phyloP scores from a whole-genome alignment of 37 sponge, comb jelly and placozoan genomes.

The Spongilla lacustris region DNA sequence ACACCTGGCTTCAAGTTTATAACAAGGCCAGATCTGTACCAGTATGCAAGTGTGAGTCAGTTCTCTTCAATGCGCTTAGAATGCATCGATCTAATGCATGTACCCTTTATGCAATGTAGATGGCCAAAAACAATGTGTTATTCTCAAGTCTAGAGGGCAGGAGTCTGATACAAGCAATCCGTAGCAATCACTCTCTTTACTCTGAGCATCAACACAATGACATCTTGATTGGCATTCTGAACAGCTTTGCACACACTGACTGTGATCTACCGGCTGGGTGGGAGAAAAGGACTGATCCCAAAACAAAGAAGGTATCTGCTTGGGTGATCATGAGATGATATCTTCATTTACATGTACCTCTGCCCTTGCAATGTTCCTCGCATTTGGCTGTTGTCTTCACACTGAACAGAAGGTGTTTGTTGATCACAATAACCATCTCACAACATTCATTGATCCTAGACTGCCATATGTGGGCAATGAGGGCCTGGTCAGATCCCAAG shows the following conservation, averaged over 20 bases:
- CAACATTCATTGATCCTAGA: slow-evolving; percentile 85
- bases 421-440: slow-evolving; percentile 68
- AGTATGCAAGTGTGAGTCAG: slow-evolving; percentile 44
- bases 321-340: background rate
- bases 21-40: slow-evolving; percentile 70
- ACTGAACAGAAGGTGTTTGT: slow-evolving; percentile 46
- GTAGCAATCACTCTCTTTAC: slow-evolving; percentile 53
- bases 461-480: slow-evolving; percentile 78
- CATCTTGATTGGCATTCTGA: slow-evolving; percentile 53
- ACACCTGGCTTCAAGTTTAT: slow-evolving; percentile 63
- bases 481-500: background rate
- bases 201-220: slow-evolving; percentile 38
- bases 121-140: slow-evolving; percentile 15
- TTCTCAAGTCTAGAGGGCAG: slow-evolving; percentile 29
- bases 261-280: slow-evolving; percentile 72
- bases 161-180: slow-evolving; percentile 62
- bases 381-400: no score
- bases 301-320: slow-evolving; percentile 7
- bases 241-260: slow-evolving; percentile 72
- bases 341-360: background rate
- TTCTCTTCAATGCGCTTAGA: background rate
- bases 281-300: slow-evolving; percentile 63
- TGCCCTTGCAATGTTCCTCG: background rate
- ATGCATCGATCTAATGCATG: no score
- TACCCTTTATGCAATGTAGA: slow-evolving; percentile 7